Conservation (phyloP, 2,888 invertebrate genomes). For the Lepetodrilus schrolli region DNA sequence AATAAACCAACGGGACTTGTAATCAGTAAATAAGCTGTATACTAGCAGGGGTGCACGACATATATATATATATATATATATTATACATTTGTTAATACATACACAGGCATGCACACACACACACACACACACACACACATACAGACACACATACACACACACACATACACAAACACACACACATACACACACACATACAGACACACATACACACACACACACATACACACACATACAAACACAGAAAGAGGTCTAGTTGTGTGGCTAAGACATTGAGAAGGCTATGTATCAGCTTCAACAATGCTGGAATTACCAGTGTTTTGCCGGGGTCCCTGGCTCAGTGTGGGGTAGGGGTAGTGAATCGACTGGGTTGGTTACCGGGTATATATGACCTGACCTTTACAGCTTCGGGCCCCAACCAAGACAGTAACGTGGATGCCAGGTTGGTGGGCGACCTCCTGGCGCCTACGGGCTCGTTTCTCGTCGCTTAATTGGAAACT, state of each 20-base stretch:
- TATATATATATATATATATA: too few species aligned
- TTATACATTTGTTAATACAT: too few species aligned
- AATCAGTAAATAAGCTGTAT: too few species aligned
- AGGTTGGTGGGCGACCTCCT: background rate
- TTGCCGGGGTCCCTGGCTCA: background rate
- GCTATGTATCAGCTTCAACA: background rate
- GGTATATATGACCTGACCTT: conserved; percentile 6
- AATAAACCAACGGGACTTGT: too few species aligned
- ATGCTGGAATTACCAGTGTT: background rate
- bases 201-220: too few species aligned
- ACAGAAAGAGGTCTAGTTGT: background rate
- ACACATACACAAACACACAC: too few species aligned
- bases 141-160: too few species aligned
- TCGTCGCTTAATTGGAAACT: conserved; percentile 25
- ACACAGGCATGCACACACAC: too few species aligned
- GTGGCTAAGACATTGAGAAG: background rate
- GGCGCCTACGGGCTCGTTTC: conserved; percentile 14
- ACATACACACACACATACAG: too few species aligned
- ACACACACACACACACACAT: too few species aligned
- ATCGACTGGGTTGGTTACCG: background rate
- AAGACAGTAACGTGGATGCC: background rate
- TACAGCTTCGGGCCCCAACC: background rate
- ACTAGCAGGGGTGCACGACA: too few species aligned
- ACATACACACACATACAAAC: too few species aligned
- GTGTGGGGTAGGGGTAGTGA: background rate